Evolutionary conservation across 2,888 invertebrate species (phyloP).

Genomic region (Cenopis cana): DNA sequence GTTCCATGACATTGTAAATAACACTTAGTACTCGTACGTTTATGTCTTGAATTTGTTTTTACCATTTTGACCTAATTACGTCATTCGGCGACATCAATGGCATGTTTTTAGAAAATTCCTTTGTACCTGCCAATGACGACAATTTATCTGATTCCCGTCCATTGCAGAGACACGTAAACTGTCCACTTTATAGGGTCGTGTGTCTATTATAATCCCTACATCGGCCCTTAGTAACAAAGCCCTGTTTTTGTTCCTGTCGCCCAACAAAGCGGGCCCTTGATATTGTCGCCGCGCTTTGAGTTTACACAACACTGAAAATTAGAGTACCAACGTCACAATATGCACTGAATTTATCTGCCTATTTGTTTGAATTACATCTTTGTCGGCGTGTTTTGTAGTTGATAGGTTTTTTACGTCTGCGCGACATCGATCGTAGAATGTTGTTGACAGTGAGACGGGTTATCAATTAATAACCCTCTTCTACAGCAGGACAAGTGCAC

Average conservation of each 20-base stretch:
- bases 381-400: slow-evolving; percentile 71
- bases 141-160: slow-evolving; percentile 42
- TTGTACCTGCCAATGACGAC: slow-evolving; percentile 38
- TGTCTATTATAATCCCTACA: slow-evolving; percentile 60
- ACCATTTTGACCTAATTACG: slow-evolving; percentile 37
- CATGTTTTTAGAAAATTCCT: slow-evolving; percentile 28
- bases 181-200: slow-evolving; percentile 70
- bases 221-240: slow-evolving; percentile 68
- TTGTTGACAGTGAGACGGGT: slow-evolving; percentile 83
- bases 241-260: slow-evolving; percentile 69
- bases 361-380: slow-evolving; percentile 67
- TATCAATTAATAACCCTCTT: slow-evolving; percentile 82
- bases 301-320: slow-evolving; percentile 83
- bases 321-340: slow-evolving; percentile 77
- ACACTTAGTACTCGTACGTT: not conserved
- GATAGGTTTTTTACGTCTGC: slow-evolving; percentile 66
- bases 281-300: slow-evolving; percentile 79
- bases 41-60: not conserved
- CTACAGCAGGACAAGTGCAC: slow-evolving; percentile 61
- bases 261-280: slow-evolving; percentile 68
- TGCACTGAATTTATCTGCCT: slow-evolving; percentile 71
- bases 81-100: slow-evolving; percentile 38
- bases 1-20: not conserved
- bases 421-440: slow-evolving; percentile 78
- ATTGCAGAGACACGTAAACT: slow-evolving; percentile 51